Evolutionary conservation across 2,797 vertebrate species (phyloP).

Genomic region (Fistularia commersonii): DNA sequence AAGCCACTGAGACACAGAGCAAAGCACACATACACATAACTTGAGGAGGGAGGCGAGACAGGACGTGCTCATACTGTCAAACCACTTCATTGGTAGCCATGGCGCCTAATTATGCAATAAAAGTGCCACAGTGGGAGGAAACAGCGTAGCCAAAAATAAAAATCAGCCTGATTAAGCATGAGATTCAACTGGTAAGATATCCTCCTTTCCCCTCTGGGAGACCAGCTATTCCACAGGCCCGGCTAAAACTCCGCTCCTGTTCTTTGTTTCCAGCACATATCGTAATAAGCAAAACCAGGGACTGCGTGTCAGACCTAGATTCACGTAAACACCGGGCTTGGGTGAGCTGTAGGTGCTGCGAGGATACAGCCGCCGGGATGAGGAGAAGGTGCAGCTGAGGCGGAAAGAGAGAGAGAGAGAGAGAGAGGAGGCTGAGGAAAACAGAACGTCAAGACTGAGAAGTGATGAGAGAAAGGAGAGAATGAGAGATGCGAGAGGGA

Average conservation of each 20-base stretch:
- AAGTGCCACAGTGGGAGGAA: slow-evolving; percentile 43
- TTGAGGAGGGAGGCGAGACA: slow-evolving; percentile 55
- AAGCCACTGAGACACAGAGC: slow-evolving; percentile 45
- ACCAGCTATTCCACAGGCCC: slow-evolving; percentile 36
- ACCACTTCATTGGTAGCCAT: slow-evolving; percentile 53
- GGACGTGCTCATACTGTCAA: slow-evolving; percentile 74
- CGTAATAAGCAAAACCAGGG: slow-evolving; percentile 38
- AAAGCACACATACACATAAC: slow-evolving; percentile 49
- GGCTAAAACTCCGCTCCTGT: slow-evolving; percentile 19
- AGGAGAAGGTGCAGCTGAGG: slow-evolving; percentile 11
- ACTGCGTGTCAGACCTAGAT: slow-evolving; percentile 61
- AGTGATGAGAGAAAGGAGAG: slow-evolving; percentile 26
- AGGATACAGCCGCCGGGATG: slow-evolving; percentile 49
- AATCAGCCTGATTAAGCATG: slow-evolving; percentile 50
- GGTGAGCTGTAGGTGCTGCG: slow-evolving; percentile 55
- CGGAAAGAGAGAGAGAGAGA: slow-evolving; percentile 15
- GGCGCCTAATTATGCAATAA: slow-evolving; percentile 70
- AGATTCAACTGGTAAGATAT: slow-evolving; percentile 64
- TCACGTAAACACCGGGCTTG: slow-evolving; percentile 53
- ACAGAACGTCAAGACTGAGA: neutral
- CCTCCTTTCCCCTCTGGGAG: slow-evolving; percentile 48
- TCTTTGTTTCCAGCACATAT: slow-evolving; percentile 44
- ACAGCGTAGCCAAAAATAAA: slow-evolving; percentile 55
- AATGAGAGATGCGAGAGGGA: slow-evolving; percentile 36
- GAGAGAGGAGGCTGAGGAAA: neutral